Conservation (phyloP, 2,113 vertebrate species). For the Poicephalus meyeri region DNA sequence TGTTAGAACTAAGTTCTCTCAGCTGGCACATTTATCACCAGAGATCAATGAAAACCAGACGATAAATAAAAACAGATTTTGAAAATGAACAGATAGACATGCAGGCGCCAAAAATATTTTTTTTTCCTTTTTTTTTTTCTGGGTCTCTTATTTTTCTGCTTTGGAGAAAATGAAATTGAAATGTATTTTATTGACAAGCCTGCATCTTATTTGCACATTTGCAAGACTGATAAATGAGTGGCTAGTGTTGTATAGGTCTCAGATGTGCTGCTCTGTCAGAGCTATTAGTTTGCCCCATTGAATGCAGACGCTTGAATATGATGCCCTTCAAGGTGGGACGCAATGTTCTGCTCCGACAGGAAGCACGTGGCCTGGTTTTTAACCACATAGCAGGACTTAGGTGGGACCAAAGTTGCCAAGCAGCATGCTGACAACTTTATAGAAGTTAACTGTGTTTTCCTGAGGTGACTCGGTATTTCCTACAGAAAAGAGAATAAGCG, state of each 20-base stretch:
- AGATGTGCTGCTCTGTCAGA: not conserved
- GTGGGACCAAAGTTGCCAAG: not conserved
- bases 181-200: not conserved
- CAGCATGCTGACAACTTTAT: not conserved
- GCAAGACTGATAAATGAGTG: not conserved
- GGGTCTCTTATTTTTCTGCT: not conserved
- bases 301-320: not conserved
- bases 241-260: not conserved
- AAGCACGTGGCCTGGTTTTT: not conserved
- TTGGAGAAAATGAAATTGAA: not conserved
- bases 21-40: not conserved
- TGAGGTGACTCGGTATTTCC: not conserved
- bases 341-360: not conserved
- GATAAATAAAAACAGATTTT: slow-evolving; percentile 32
- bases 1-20: not conserved
- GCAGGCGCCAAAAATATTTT: not conserved
- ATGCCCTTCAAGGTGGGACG: not conserved
- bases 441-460: not conserved
- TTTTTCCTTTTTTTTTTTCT: not conserved
- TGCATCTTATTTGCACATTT: not conserved
- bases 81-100: not conserved
- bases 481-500: not conserved
- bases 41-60: not conserved
- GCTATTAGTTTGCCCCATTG: not conserved
- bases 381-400: not conserved